Evolutionary conservation across 2,888 invertebrate species (phyloP).

Genomic region (Aphidoletes aphidimyza): DNA sequence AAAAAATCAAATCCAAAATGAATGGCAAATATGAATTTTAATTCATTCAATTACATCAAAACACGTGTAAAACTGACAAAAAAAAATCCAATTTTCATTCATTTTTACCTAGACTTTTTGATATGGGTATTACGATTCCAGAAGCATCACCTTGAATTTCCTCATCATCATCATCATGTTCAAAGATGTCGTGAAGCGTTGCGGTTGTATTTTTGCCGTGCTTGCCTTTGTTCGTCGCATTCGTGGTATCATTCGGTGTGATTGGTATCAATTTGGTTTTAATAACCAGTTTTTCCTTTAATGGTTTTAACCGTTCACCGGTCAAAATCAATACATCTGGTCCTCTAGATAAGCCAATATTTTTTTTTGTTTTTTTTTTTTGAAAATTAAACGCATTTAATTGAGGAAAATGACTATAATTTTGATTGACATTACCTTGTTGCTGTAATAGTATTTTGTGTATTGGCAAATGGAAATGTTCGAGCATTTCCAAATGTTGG

Average conservation of each 20-base stretch:
- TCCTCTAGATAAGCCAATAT: conserved; percentile 59
- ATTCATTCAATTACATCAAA: conserved; percentile 18
- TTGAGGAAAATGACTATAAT: neutral
- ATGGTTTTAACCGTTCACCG: conserved; percentile 59
- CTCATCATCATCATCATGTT: conserved; percentile 56
- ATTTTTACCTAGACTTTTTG: conserved; percentile 58
- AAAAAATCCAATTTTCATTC: conserved; percentile 22
- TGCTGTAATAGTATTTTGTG: conserved; percentile 63
- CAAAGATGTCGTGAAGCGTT: neutral
- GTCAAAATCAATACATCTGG: conserved; percentile 59
- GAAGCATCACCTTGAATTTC: conserved; percentile 58
- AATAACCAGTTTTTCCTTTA: conserved; percentile 54
- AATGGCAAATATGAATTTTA: neutral
- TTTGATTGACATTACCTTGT: conserved; percentile 33
- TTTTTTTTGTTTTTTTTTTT: neutral
- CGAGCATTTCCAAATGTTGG: conserved; percentile 61
- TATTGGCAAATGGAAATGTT: conserved; percentile 64
- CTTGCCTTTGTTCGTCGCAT: conserved; percentile 60
- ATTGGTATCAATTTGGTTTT: conserved; percentile 56
- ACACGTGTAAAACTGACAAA: conserved; percentile 5
- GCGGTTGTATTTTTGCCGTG: neutral
- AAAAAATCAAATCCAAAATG: neutral
- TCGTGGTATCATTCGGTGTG: conserved; percentile 56
- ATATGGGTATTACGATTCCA: conserved; percentile 57
- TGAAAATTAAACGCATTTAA: neutral